A percentile compares a stretch with the other conserved stretches of the same genome.
Conservation (phyloP, 2,113 vertebrate species). For the Varanus salvator region DNA sequence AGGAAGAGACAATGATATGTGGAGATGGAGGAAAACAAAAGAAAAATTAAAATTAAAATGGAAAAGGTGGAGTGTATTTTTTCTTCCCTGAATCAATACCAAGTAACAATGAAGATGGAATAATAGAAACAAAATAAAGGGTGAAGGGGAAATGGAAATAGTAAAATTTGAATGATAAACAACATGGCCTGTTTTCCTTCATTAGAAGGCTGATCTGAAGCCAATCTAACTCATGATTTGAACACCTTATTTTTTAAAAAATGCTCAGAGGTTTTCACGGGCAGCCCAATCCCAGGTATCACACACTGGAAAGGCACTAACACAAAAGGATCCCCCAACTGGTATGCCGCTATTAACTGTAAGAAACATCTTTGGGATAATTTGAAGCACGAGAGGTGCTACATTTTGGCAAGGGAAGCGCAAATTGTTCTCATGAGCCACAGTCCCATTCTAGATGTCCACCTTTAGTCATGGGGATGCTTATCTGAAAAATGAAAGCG, state of each 20-base stretch:
- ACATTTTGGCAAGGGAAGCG: not conserved
- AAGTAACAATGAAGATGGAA: not conserved
- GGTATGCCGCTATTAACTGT: not conserved
- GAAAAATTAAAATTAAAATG: not conserved
- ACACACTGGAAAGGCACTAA: not conserved
- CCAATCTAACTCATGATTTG: too few relatives aligned
- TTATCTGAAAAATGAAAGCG: too few relatives aligned
- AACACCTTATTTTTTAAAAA: not conserved
- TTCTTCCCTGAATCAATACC: not conserved
- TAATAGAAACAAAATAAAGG: not conserved
- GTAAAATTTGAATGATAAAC: not conserved
- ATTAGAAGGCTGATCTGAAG: not conserved
- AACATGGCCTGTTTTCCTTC: not conserved
- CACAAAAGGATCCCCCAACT: not conserved
- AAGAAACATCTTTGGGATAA: not conserved
- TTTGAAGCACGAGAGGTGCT: not conserved
- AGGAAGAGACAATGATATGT: conserved; percentile 29
- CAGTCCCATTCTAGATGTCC: not conserved
- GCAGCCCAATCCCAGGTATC: too few relatives aligned
- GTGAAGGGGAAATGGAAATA: not conserved
- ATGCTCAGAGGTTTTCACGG: not conserved
- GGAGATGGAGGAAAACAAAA: not conserved
- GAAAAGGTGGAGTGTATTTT: not conserved
- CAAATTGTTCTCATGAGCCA: not conserved
- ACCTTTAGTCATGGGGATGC: too few relatives aligned